Conservation (phyloP, 2,888 invertebrate genomes). For the Tipula unca region DNA sequence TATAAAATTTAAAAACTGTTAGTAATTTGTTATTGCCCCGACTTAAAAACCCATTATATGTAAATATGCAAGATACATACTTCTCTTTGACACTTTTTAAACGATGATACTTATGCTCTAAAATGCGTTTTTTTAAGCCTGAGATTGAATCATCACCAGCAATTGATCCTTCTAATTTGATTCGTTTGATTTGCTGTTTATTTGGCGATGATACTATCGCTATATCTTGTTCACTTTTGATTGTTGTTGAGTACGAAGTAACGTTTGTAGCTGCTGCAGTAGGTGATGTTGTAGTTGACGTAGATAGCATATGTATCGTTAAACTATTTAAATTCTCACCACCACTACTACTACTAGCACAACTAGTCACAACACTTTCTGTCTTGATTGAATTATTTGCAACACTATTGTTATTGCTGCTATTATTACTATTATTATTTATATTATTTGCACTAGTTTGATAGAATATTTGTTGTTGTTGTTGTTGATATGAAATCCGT, state of each 20-base stretch:
- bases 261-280: slow-evolving; percentile 18
- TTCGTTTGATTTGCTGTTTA: not conserved
- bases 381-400: slow-evolving; percentile 22
- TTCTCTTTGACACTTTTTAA: slow-evolving; percentile 61
- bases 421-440: slow-evolving; percentile 19
- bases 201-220: not conserved
- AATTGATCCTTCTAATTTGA: slow-evolving; percentile 25
- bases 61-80: slow-evolving; percentile 32
- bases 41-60: not conserved
- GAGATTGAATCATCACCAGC: slow-evolving; percentile 42
- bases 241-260: not conserved
- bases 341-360: not conserved
- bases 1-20: not conserved
- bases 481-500: slow-evolving; percentile 22
- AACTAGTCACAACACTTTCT: slow-evolving; percentile 19
- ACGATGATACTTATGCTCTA: slow-evolving; percentile 61
- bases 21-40: not conserved
- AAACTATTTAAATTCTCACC: slow-evolving; percentile 15
- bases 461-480: slow-evolving; percentile 28
- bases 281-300: slow-evolving; percentile 16
- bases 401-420: slow-evolving; percentile 22
- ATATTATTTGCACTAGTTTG: slow-evolving; percentile 27
- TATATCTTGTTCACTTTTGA: slow-evolving; percentile 15
- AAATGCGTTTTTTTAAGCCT: slow-evolving; percentile 55
- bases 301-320: slow-evolving; percentile 14